Evolutionary conservation across 2,888 invertebrate genomes (phyloP), one percentile per base, ranked within the genome.

Genomic region (Acronicta leporina): DNA sequence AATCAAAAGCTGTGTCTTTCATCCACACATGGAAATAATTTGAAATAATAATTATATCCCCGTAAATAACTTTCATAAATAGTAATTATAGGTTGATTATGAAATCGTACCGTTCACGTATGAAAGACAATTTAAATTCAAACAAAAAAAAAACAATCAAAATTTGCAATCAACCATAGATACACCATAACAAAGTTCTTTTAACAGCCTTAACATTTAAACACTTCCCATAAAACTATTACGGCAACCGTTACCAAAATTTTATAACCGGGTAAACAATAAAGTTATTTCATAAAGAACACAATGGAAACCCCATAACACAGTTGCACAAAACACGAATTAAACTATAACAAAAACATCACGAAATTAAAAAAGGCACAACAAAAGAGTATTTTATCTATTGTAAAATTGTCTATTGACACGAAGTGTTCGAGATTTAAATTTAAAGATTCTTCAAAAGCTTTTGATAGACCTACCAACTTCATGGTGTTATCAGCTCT

Each of bases 401-500:
- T 20, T 38, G 5, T 41, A 56, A 63, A 51, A 16, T 11, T 38
- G 0, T 44, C 30, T 57, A 41, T 71, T 47, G 66, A 51, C 65
- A 65, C 42, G 52, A 55, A 30, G n/a, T 16, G 6, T 33, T 67
- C 35, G 72, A 50, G 66, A 59, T 50, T 20, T 43, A n/a, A 25
- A 38, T 47, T 42, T 50, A 63, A 27, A 0, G 10, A 48, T 16
- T 51, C 15, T 13, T 52, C 16, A 35, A 57, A 55, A 20, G 20
- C 20, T 20, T 20, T 20, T 5, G 11, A 35, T 38, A 38, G 38
- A 90, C 92, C 83, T 87, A 94, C 93, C 93, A 89, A 85, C 90
- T 92, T 87, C 93, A 94, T 94, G 91, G 83, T 92, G 91, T 68
- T 85, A 79, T 74, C 82, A 77, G 77, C 76, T 79, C 83, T 75